A percentile compares a stretch with the other conserved stretches of the same genome.
phyloP scores from a whole-genome alignment of 2,888 invertebrate species.

The Poecilus cupreus region DNA sequence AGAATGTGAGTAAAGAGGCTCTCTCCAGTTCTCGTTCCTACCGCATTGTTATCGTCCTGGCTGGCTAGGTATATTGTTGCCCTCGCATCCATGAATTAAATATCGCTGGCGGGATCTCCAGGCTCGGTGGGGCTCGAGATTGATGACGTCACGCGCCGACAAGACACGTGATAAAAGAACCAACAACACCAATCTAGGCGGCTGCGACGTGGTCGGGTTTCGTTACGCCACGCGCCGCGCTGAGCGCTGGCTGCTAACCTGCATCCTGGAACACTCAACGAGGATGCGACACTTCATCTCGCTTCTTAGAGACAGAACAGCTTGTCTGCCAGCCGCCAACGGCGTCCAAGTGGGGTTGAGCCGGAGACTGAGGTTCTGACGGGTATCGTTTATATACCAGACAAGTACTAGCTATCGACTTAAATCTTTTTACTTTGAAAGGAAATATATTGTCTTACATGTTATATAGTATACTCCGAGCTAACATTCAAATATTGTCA shows the following conservation, averaged over 20 bases:
- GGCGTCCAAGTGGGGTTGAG: background rate
- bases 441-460: background rate
- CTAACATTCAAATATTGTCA: too few relatives aligned
- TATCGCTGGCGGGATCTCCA: slow-evolving; percentile 44
- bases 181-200: slow-evolving; percentile 69
- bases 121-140: slow-evolving; percentile 62
- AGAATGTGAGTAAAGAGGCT: background rate
- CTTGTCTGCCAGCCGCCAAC: background rate
- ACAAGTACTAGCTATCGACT: too few relatives aligned
- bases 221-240: background rate
- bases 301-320: background rate
- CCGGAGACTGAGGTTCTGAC: background rate
- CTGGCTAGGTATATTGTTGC: background rate
- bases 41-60: slow-evolving; percentile 22
- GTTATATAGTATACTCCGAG: too few relatives aligned
- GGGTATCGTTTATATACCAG: background rate
- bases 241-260: background rate
- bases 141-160: slow-evolving; percentile 67
- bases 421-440: background rate
- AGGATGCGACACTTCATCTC: slow-evolving; percentile 38
- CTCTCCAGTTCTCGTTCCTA: background rate
- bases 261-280: slow-evolving; percentile 1
- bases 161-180: slow-evolving; percentile 67
- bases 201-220: slow-evolving; percentile 59
- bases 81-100: slow-evolving; percentile 55